Conservation (phyloP, 2,888 invertebrate species). For the Erannis defoliaria region DNA sequence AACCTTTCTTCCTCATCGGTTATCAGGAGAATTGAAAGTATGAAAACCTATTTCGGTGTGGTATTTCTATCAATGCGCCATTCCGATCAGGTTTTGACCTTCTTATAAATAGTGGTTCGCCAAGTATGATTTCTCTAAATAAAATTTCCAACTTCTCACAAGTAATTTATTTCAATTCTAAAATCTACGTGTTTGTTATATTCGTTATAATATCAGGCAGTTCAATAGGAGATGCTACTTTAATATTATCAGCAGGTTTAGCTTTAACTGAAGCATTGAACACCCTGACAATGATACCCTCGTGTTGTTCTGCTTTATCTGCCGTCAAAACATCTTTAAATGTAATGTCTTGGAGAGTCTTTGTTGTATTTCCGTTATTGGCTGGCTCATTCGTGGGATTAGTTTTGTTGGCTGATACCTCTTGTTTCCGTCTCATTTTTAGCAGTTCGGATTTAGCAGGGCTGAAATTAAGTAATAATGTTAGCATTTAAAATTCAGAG, state of each 20-base stretch:
- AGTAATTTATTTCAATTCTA: conserved; percentile 9
- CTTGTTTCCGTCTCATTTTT: conserved; percentile 51
- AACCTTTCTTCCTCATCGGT: too few species aligned
- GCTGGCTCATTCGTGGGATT: neutral
- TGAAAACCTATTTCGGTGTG: too few species aligned
- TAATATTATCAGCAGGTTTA: conserved; percentile 7
- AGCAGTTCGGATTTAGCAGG: conserved; percentile 63
- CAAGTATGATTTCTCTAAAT: neutral
- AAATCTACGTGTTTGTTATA: neutral
- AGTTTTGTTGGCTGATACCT: conserved; percentile 30
- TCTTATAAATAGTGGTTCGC: neutral
- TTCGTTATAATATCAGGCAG: neutral
- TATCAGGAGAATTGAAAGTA: too few species aligned
- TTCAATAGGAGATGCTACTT: neutral
- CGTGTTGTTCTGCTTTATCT: conserved; percentile 52
- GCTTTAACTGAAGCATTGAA: conserved; percentile 33
- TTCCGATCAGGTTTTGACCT: neutral
- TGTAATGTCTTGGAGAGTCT: conserved; percentile 5
- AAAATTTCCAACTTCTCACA: neutral
- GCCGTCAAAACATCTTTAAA: conserved; percentile 8
- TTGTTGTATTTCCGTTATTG: neutral
- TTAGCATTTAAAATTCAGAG: too few species aligned
- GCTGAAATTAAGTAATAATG: conserved; percentile 47
- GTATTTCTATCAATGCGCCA: too few species aligned
- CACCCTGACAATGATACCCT: conserved; percentile 54